Conservation (phyloP, 1,140 invertebrate genomes). For the Lucilia cuprina region DNA sequence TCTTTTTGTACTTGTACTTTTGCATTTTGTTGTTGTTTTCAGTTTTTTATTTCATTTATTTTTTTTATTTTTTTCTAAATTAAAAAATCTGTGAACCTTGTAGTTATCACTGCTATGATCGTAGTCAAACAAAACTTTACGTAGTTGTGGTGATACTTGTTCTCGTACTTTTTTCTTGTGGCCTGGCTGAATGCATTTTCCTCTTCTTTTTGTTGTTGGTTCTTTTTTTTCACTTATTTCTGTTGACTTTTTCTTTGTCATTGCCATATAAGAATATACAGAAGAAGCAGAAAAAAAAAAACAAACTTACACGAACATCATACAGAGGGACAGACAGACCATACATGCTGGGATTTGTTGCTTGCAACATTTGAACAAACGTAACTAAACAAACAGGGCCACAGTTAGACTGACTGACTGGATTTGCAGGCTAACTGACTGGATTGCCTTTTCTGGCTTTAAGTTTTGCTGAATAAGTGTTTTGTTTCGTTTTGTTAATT, state of each 20-base stretch:
- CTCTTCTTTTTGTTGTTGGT: conserved; percentile 30
- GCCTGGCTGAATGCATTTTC: neutral
- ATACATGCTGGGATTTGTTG: neutral
- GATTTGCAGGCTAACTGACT: neutral
- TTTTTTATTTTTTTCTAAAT: conserved; percentile 1
- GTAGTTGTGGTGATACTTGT: conserved; percentile 15
- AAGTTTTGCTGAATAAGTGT: neutral
- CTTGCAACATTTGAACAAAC: conserved; percentile 3
- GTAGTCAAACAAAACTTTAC: conserved; percentile 29
- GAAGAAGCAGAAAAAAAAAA: no score
- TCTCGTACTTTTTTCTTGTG: neutral
- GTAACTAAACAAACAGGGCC: neutral
- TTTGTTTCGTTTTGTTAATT: neutral
- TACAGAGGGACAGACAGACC: neutral
- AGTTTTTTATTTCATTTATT: neutral
- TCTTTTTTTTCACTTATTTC: conserved; percentile 40
- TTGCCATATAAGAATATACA: conserved; percentile 35
- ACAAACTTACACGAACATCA: neutral
- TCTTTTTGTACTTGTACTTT: neutral
- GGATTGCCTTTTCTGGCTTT: neutral
- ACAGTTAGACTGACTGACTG: neutral
- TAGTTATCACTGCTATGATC: conserved; percentile 37
- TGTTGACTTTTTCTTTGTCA: conserved; percentile 44
- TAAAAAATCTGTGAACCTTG: conserved; percentile 40
- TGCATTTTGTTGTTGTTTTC: conserved; percentile 20